A percentile compares a stretch with the other conserved stretches of the same genome.
These are phyloP conservation scores for Drosophila yakuba DNA, from an alignment of 1,140 invertebrate genomes.

Conservation along the genomic window DNA sequence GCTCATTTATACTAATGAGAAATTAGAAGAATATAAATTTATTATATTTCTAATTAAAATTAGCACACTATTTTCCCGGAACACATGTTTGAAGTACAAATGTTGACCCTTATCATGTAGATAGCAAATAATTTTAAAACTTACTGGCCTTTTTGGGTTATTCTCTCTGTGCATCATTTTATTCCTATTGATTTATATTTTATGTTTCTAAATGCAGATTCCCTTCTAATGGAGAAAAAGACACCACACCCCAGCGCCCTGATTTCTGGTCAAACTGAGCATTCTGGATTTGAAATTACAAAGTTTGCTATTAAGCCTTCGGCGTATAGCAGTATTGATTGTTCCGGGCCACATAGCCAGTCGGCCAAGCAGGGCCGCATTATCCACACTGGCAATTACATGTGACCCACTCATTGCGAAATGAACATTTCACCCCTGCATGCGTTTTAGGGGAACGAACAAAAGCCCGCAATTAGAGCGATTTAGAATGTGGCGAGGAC, in stretches of 20 bases:
- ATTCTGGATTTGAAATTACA: slow-evolving; percentile 24
- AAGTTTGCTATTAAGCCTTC: slow-evolving; percentile 24
- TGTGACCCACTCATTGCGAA: slow-evolving; percentile 48
- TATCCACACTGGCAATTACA: slow-evolving; percentile 30
- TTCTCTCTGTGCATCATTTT: neutral
- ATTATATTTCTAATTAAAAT: too few relatives aligned
- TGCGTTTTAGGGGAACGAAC: slow-evolving; percentile 27
- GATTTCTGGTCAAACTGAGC: neutral
- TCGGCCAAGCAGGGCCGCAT: slow-evolving; percentile 14
- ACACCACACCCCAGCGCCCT: slow-evolving; percentile 5
- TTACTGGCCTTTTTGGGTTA: too few relatives aligned
- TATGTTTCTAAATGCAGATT: slow-evolving; percentile 34
- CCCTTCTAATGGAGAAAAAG: slow-evolving; percentile 8
- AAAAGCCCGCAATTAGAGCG: slow-evolving; percentile 43
- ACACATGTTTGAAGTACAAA: too few relatives aligned
- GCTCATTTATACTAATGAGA: too few relatives aligned
- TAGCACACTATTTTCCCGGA: too few relatives aligned
- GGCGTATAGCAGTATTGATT: slow-evolving; percentile 37
- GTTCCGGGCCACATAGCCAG: slow-evolving; percentile 14
- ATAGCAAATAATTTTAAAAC: too few relatives aligned
- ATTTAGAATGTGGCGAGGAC: slow-evolving; percentile 16
- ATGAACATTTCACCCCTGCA: slow-evolving; percentile 35
- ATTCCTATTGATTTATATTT: slow-evolving; percentile 22
- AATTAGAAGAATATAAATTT: too few relatives aligned
- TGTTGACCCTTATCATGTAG: neutral